Evolutionary conservation across 2,888 invertebrate genomes (phyloP).

Genomic region (Steinernema carpocapsae): DNA sequence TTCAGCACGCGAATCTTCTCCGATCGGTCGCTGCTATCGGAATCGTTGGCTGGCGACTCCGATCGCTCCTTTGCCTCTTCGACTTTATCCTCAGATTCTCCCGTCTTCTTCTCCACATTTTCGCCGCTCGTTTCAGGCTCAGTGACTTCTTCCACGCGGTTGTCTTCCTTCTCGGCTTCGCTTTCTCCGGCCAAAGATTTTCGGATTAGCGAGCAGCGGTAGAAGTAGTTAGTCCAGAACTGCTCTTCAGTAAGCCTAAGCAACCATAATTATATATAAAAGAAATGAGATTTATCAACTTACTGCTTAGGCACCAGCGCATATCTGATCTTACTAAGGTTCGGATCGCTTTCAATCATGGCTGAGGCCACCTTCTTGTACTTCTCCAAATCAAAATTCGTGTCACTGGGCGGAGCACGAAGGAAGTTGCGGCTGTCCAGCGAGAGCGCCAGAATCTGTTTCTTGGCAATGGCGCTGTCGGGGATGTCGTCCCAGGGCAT

Average conservation of each 20-base stretch:
- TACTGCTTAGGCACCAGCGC: constrained; percentile 98
- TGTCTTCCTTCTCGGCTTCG: constrained; percentile 35
- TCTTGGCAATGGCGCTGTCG: constrained; percentile 90
- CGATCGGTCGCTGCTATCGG: constrained; percentile 31
- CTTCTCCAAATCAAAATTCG: constrained; percentile 80
- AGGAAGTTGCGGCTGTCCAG: constrained; percentile 96
- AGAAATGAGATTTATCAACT: constrained; percentile 73
- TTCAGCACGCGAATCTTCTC: constrained; percentile 34
- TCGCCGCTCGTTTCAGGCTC: not conserved
- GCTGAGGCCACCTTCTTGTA: constrained; percentile 65
- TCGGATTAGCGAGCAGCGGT: constrained; percentile 95
- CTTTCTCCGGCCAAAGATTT: constrained; percentile 77
- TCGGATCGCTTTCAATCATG: constrained; percentile 92
- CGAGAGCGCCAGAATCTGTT: constrained; percentile 91
- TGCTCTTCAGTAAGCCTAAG: constrained; percentile 81
- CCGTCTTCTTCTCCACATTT: constrained; percentile 29
- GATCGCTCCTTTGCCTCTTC: constrained; percentile 25
- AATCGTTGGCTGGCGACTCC: constrained; percentile 14
- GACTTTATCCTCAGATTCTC: not conserved
- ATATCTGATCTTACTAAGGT: constrained; percentile 97
- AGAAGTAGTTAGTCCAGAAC: constrained; percentile 99
- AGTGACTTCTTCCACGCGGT: not conserved
- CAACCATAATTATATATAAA: constrained; percentile 23
- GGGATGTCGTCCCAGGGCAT: constrained; percentile 94
- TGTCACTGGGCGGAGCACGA: constrained; percentile 83